Conservation (phyloP, 2,888 invertebrate species). For the Synergus japonicus region DNA sequence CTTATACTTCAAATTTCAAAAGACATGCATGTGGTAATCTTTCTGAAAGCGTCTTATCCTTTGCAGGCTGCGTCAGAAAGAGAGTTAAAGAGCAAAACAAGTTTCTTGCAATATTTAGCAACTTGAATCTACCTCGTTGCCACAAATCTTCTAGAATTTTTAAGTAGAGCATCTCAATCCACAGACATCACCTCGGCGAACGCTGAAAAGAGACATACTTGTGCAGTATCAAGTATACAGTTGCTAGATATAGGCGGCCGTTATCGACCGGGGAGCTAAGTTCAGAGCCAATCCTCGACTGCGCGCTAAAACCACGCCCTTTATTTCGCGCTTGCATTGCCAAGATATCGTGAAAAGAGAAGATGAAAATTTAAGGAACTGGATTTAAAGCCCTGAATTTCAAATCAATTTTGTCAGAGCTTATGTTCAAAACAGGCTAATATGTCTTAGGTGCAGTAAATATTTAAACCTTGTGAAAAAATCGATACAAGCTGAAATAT, state of each 20-base stretch:
- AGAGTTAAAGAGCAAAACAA: conserved; percentile 3
- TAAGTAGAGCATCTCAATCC: conserved; percentile 47
- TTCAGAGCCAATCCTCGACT: conserved; percentile 76
- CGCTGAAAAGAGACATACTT: conserved; percentile 52
- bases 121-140: conserved; percentile 6
- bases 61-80: background rate
- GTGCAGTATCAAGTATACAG: conserved; percentile 71
- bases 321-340: conserved; percentile 76
- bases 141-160: conserved; percentile 54
- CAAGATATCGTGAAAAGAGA: conserved; percentile 67
- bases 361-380: background rate
- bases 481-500: no score
- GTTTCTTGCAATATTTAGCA: conserved; percentile 19
- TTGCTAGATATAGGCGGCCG: conserved; percentile 70
- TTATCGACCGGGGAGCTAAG: conserved; percentile 76
- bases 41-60: conserved; percentile 12
- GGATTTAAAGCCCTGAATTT: background rate
- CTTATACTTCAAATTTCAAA: conserved; percentile 3
- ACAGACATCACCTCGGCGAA: conserved; percentile 43
- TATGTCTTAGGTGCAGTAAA: no score
- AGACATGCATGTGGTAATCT: background rate
- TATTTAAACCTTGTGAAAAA: no score
- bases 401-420: background rate
- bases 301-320: conserved; percentile 77
- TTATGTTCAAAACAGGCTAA: background rate